phyloP scores from a whole-genome alignment of 2,888 invertebrate genomes.

The Chloroclystis v-ata region DNA sequence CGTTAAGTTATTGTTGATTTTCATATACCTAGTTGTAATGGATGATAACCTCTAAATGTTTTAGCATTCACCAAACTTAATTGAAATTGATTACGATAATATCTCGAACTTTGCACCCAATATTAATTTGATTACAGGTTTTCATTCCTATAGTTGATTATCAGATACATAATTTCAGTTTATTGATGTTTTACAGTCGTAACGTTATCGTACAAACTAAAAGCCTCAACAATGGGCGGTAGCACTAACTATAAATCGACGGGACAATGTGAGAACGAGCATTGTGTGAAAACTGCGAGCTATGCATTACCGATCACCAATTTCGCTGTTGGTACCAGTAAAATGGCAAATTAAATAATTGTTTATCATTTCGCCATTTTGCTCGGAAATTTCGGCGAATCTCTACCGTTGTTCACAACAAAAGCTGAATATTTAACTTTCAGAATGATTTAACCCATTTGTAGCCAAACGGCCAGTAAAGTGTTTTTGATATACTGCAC shows the following conservation, averaged over 20 bases:
- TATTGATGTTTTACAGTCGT: no score
- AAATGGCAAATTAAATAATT: conserved; percentile 15
- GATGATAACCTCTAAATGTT: no score
- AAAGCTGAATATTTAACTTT: not conserved
- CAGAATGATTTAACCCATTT: not conserved
- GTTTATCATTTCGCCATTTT: conserved; percentile 3
- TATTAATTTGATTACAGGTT: no score
- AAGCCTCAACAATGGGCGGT: conserved; percentile 21
- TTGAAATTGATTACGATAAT: no score
- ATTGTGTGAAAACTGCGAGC: conserved; percentile 57
- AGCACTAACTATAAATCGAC: conserved; percentile 48
- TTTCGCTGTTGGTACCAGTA: conserved; percentile 39
- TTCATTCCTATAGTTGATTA: no score
- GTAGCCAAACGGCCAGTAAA: not conserved
- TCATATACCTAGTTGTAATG: no score
- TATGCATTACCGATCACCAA: conserved; percentile 52
- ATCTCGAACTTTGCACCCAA: no score
- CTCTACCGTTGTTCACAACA: not conserved
- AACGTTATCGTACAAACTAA: conserved; percentile 8
- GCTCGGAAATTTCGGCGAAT: not conserved
- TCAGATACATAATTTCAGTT: no score
- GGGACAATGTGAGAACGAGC: conserved; percentile 46
- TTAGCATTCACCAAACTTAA: no score
- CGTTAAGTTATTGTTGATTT: no score
- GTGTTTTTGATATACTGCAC: not conserved